Percentiles rank a stretch among this genome's conserved stretches.
Evolutionary conservation across 2,888 invertebrate genomes (phyloP).

Genomic region (Myopa tessellatipennis): DNA sequence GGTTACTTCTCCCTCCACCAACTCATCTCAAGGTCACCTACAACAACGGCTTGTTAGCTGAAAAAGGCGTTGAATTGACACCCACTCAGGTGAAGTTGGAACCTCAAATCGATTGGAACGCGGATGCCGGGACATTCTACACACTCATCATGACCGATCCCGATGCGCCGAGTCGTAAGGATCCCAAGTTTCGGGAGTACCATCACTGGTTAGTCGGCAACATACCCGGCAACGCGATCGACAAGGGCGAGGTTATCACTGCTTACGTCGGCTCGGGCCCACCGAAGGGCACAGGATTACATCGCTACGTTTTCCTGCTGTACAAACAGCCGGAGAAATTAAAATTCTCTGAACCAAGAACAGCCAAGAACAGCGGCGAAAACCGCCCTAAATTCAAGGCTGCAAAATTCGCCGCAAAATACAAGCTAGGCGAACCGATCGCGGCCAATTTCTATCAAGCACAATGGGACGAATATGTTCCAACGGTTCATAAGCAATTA

Average conservation of each 20-base stretch:
- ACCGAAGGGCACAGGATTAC: slow-evolving; percentile 79
- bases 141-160: slow-evolving; percentile 76
- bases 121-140: slow-evolving; percentile 57
- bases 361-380: slow-evolving; percentile 66
- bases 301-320: slow-evolving; percentile 83
- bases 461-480: slow-evolving; percentile 68
- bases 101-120: slow-evolving; percentile 62
- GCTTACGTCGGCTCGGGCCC: slow-evolving; percentile 89
- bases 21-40: slow-evolving; percentile 46
- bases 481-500: slow-evolving; percentile 65
- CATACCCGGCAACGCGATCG: slow-evolving; percentile 80
- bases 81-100: slow-evolving; percentile 72
- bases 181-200: slow-evolving; percentile 87
- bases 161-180: slow-evolving; percentile 86
- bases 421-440: slow-evolving; percentile 75
- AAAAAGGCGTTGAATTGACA: slow-evolving; percentile 77
- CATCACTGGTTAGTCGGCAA: slow-evolving; percentile 94
- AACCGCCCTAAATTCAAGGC: slow-evolving; percentile 75
- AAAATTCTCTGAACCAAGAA: slow-evolving; percentile 71
- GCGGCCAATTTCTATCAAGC: slow-evolving; percentile 65
- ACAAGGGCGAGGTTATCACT: slow-evolving; percentile 79
- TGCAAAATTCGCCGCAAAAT: slow-evolving; percentile 80
- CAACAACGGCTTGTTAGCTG: slow-evolving; percentile 66
- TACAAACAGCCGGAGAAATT: slow-evolving; percentile 78
- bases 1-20: background rate